Conservation (phyloP, 2,888 invertebrate species). For the Diachrysia chrysitis region DNA sequence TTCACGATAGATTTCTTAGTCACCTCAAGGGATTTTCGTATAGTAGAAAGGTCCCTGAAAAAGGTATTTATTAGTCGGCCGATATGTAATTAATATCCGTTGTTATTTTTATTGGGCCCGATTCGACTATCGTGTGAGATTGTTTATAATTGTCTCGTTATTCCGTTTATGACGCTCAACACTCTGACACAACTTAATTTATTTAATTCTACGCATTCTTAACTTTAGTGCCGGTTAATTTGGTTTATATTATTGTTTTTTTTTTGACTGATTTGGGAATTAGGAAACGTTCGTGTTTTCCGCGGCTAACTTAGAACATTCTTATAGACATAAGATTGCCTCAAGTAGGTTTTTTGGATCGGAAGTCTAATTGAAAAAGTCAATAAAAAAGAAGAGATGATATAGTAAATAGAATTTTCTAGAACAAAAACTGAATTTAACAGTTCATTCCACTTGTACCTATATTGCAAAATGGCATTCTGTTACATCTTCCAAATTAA, state of each 20-base stretch:
- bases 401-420: not conserved
- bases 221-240: slow-evolving; percentile 55
- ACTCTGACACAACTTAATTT: slow-evolving; percentile 59
- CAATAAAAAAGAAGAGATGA: not conserved
- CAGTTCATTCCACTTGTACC: not conserved
- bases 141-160: slow-evolving; percentile 63
- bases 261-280: slow-evolving; percentile 6
- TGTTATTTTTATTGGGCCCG: slow-evolving; percentile 66
- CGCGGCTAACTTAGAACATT: slow-evolving; percentile 8
- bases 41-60: slow-evolving; percentile 42
- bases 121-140: slow-evolving; percentile 59
- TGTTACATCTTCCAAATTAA: not conserved
- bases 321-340: not conserved
- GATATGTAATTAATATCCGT: slow-evolving; percentile 71
- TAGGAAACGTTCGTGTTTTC: slow-evolving; percentile 33
- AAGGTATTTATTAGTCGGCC: slow-evolving; percentile 63
- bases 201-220: slow-evolving; percentile 63
- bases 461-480: not conserved
- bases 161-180: slow-evolving; percentile 53
- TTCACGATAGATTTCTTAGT: not conserved
- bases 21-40: slow-evolving; percentile 24
- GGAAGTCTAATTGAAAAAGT: too few species aligned
- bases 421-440: not conserved
- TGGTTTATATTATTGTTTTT: slow-evolving; percentile 51
- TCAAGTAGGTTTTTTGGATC: not conserved